Evolutionary conservation across 2,113 vertebrate genomes (phyloP).

Genomic region (Percina caprodes): DNA sequence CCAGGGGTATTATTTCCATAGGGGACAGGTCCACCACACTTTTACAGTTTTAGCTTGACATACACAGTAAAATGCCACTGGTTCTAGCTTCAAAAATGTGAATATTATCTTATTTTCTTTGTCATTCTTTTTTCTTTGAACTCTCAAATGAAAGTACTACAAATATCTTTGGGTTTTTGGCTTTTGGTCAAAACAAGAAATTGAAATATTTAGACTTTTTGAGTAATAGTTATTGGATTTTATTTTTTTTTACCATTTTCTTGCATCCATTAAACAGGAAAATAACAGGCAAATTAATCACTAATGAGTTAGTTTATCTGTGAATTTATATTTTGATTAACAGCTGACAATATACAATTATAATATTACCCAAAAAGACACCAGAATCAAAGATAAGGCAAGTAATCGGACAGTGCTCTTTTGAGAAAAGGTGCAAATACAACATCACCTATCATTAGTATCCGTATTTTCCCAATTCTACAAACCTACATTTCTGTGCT

Average conservation of each 20-base stretch:
- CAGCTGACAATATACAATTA: background rate
- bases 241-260: background rate
- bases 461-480: background rate
- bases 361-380: background rate
- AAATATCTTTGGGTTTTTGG: background rate
- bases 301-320: background rate
- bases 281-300: background rate
- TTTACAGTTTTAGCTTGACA: background rate
- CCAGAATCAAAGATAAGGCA: background rate
- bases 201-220: background rate
- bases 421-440: background rate
- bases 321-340: background rate
- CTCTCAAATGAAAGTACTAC: too few species aligned
- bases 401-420: too few species aligned
- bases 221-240: background rate
- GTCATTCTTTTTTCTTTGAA: background rate
- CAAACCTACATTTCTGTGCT: background rate
- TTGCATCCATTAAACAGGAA: background rate
- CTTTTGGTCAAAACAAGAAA: background rate
- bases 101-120: background rate
- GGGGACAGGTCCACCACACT: background rate
- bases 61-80: background rate
- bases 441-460: background rate
- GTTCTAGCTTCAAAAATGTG: background rate
- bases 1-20: background rate